A percentile compares a stretch with the other conserved stretches of the same genome.
Evolutionary conservation across 2,888 invertebrate genomes (phyloP).

Genomic region (Tenthredo distinguenda): DNA sequence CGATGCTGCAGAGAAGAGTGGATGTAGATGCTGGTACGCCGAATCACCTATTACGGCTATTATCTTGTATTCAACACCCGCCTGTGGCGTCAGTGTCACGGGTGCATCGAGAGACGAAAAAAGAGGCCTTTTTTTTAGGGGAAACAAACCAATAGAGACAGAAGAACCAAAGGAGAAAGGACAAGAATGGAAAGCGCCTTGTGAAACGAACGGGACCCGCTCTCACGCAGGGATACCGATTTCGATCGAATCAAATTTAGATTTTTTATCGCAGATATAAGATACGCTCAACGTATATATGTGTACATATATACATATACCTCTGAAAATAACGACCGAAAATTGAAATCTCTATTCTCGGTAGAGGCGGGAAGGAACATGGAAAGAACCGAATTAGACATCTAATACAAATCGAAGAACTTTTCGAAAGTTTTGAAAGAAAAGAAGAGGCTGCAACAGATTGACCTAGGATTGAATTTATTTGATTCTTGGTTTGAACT

Average conservation of each 20-base stretch:
- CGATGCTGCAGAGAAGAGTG: neutral
- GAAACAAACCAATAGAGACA: constrained; percentile 14
- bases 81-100: neutral
- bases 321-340: neutral
- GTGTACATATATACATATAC: neutral
- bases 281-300: neutral
- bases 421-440: neutral
- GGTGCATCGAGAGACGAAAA: neutral
- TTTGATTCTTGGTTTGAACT: neutral
- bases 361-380: neutral
- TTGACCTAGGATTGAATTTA: constrained; percentile 4
- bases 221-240: constrained; percentile 1
- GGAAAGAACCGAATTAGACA: neutral
- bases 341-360: neutral
- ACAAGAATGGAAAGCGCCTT: constrained; percentile 38
- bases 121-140: neutral
- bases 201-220: neutral
- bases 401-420: neutral
- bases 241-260: constrained; percentile 29
- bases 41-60: constrained; percentile 47
- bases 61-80: constrained; percentile 51
- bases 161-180: constrained; percentile 20
- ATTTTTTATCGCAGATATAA: constrained; percentile 19
- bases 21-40: constrained; percentile 40
- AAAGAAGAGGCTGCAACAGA: neutral